Evolutionary conservation across 2,113 vertebrate species (phyloP).

Genomic region (Phalacrocorax aristotelis): DNA sequence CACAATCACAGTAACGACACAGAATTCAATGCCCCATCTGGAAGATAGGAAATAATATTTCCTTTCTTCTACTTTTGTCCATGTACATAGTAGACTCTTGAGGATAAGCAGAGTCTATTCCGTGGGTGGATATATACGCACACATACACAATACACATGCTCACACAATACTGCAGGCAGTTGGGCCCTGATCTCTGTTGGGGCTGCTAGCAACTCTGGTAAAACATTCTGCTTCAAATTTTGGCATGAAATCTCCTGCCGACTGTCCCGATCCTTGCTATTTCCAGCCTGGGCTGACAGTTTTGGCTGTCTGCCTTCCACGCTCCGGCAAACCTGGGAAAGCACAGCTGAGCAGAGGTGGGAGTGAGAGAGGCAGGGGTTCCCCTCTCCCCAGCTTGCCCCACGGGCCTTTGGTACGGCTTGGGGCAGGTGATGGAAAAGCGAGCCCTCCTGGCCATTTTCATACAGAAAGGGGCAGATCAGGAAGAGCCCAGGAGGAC

Average conservation of each 20-base stretch:
- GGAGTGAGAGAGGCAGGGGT: not conserved
- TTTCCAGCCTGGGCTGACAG: not conserved
- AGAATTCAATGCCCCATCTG: constrained; percentile 27
- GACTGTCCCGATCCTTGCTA: not conserved
- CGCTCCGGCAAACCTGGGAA: not conserved
- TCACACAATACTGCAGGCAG: not conserved
- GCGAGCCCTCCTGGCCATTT: not conserved
- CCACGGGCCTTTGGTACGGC: not conserved
- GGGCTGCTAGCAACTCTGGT: not conserved
- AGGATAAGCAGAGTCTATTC: not conserved
- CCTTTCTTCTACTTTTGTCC: constrained; percentile 38
- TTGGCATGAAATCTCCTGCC: not conserved
- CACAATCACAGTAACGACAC: not conserved
- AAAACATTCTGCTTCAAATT: not conserved
- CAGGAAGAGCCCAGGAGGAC: not conserved
- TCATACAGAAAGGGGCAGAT: not conserved
- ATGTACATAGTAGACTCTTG: not conserved
- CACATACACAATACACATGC: not conserved
- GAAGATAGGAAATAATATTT: constrained; percentile 28
- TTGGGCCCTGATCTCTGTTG: not conserved
- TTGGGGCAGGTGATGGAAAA: not conserved
- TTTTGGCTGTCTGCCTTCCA: not conserved
- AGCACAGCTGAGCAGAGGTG: not conserved
- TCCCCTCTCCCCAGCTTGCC: too few relatives aligned
- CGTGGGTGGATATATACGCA: not conserved